Evolutionary conservation across 2,888 invertebrate genomes (phyloP).

Genomic region (Trichogramma dendrolimi): DNA sequence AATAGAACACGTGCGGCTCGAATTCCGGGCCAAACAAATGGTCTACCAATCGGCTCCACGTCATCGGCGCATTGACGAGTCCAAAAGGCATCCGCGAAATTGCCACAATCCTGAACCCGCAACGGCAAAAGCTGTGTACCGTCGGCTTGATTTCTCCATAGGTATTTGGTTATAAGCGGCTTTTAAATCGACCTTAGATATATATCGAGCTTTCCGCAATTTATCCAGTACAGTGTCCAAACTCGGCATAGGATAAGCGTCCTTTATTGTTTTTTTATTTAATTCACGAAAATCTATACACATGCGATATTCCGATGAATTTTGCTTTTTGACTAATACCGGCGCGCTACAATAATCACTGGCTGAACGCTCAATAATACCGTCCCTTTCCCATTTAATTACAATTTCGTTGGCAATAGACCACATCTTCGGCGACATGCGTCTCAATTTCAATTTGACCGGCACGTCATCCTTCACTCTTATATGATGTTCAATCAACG

Average conservation of each 20-base stretch:
- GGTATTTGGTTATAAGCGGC: too few relatives aligned
- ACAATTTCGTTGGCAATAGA: not conserved
- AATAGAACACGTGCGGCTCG: too few relatives aligned
- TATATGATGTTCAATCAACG: constrained; percentile 2
- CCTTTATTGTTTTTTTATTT: not conserved
- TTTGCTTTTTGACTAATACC: not conserved
- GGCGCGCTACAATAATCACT: constrained; percentile 3
- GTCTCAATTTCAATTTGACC: not conserved
- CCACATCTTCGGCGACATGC: not conserved
- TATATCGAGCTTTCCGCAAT: too few relatives aligned
- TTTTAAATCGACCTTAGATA: too few relatives aligned
- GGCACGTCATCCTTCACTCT: not conserved
- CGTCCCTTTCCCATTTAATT: not conserved
- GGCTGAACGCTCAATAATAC: not conserved
- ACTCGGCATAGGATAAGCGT: constrained; percentile 1
- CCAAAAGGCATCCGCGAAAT: too few relatives aligned
- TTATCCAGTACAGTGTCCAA: too few relatives aligned
- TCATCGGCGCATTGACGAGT: too few relatives aligned
- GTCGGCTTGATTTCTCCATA: too few relatives aligned
- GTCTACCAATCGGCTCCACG: too few relatives aligned
- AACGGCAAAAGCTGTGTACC: too few relatives aligned
- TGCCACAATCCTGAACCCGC: too few relatives aligned
- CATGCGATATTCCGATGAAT: not conserved
- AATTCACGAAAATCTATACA: constrained; percentile 8
- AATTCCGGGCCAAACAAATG: too few relatives aligned